These are phyloP conservation scores for Idaea straminata DNA, from an alignment of 2,888 invertebrate species.

Conservation along the genomic window DNA sequence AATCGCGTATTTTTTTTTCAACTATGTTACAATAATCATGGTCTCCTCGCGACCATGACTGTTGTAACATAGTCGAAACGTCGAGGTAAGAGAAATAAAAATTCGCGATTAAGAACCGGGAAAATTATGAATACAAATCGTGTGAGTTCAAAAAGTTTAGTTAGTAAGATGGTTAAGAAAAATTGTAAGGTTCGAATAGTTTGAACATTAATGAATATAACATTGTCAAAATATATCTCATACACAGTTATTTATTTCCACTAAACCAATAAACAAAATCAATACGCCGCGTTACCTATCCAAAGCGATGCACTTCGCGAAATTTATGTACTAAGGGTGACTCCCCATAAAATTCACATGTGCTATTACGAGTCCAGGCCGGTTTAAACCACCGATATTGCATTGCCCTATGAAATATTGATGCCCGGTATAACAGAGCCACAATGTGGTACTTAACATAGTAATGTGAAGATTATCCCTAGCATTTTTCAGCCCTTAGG, in stretches of 20 bases:
- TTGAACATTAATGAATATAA: too few relatives aligned
- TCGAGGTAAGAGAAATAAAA: too few relatives aligned
- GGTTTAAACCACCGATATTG: conserved; percentile 71
- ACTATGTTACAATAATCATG: too few relatives aligned
- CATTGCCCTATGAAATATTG: conserved; percentile 70
- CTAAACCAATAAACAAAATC: conserved; percentile 57
- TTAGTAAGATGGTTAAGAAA: too few relatives aligned
- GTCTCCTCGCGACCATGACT: too few relatives aligned
- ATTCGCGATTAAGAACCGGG: too few relatives aligned
- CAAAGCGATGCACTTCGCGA: conserved; percentile 65
- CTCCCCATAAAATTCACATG: conserved; percentile 74
- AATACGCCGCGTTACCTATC: conserved; percentile 67
- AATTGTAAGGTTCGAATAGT: too few relatives aligned
- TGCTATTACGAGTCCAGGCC: conserved; percentile 66
- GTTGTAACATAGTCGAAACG: too few relatives aligned
- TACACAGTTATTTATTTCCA: background rate
- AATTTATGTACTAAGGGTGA: conserved; percentile 73
- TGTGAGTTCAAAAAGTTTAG: too few relatives aligned
- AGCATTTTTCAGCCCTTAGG: conserved; percentile 1
- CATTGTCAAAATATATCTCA: background rate
- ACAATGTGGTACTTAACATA: conserved; percentile 38
- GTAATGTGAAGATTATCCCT: conserved; percentile 35
- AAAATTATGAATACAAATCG: too few relatives aligned
- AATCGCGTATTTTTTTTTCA: too few relatives aligned
- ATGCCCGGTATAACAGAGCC: conserved; percentile 47